Conservation (phyloP, 2,888 invertebrate genomes). For the Lepas anatifera region DNA sequence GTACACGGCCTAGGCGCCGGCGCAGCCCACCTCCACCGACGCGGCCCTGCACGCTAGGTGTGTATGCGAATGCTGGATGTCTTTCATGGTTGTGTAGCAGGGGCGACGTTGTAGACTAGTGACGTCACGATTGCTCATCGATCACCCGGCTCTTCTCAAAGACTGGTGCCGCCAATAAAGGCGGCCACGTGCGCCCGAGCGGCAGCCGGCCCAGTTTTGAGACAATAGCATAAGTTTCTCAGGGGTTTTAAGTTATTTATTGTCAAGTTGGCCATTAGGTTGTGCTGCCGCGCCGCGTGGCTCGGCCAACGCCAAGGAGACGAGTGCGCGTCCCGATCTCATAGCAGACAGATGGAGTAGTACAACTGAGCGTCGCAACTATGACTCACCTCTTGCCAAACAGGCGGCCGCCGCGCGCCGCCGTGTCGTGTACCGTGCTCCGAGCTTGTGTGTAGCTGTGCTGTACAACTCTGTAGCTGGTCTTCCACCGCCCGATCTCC, state of each 20-base stretch:
- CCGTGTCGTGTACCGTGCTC: neutral
- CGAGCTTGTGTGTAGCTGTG: slow-evolving; percentile 2
- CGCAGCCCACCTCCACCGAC: neutral
- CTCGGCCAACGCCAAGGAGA: too few species aligned
- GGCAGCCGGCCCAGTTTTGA: too few species aligned
- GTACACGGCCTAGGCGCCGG: slow-evolving; percentile 9
- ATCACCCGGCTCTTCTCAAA: neutral
- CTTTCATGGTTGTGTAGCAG: slow-evolving; percentile 7
- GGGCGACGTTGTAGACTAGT: neutral
- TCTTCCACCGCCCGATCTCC: neutral
- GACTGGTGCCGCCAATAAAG: neutral
- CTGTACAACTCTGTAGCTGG: neutral
- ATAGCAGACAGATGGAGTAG: neutral
- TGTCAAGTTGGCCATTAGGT: neutral
- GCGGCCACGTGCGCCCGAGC: neutral
- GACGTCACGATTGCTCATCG: neutral
- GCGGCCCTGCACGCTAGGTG: neutral
- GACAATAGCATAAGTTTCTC: slow-evolving; percentile 12
- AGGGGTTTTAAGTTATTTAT: slow-evolving; percentile 12
- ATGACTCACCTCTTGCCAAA: slow-evolving; percentile 8
- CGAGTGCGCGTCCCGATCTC: slow-evolving; percentile 2
- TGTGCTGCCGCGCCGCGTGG: too few species aligned
- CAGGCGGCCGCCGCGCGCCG: neutral
- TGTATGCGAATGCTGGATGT: slow-evolving; percentile 6
- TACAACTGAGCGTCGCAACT: slow-evolving; percentile 6